These are phyloP conservation scores for Ariolimax columbianus DNA, from an alignment of 2,888 invertebrate species.

Conservation along the genomic window DNA sequence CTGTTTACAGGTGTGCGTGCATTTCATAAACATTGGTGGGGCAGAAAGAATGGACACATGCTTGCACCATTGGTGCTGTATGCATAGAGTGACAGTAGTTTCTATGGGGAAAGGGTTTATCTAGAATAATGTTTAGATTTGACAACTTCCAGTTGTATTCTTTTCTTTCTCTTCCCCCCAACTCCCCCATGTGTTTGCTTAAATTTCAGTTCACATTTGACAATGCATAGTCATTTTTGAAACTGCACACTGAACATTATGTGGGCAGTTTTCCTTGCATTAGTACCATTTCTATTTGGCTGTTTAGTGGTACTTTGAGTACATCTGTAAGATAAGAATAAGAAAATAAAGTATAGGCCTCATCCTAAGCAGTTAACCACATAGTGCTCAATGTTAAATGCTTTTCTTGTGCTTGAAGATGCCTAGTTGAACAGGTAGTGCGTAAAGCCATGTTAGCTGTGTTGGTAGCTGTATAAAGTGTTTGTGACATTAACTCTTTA, in stretches of 20 bases:
- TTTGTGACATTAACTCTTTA: too few relatives aligned
- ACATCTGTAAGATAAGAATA: neutral
- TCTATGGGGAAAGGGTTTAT: neutral
- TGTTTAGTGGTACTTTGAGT: neutral
- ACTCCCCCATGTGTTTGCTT: neutral
- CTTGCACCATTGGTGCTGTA: neutral
- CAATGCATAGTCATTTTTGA: neutral
- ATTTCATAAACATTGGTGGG: neutral
- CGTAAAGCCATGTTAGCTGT: neutral
- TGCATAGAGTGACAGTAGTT: neutral
- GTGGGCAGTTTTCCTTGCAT: slow-evolving; percentile 3
- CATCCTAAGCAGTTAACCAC: neutral
- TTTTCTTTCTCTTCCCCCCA: neutral
- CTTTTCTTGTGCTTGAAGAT: neutral
- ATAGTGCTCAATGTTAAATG: neutral
- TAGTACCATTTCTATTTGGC: neutral
- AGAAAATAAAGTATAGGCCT: neutral
- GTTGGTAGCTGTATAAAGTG: neutral
- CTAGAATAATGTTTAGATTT: neutral
- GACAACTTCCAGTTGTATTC: neutral
- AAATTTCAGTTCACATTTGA: neutral
- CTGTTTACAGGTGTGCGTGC: neutral
- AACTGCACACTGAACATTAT: neutral
- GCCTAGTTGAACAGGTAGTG: neutral
- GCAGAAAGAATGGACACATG: neutral